Conservation (phyloP, 2,113 vertebrate species). For the Gallinago media region DNA sequence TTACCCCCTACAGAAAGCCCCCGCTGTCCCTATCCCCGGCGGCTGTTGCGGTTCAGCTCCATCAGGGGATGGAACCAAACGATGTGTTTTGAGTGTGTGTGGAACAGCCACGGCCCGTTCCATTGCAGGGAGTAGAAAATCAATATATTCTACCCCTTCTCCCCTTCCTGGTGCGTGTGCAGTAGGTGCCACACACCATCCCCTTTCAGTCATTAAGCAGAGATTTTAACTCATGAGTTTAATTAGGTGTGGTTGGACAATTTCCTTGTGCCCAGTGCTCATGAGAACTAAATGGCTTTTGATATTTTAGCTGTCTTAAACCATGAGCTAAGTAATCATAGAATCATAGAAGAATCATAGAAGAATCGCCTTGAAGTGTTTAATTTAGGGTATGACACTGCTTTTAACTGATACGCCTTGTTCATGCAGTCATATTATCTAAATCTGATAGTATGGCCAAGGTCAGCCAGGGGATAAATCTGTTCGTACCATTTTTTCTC, state of each 20-base stretch:
- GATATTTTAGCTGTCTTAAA: not conserved
- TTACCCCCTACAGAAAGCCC: not conserved
- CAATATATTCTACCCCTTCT: rapidly evolving
- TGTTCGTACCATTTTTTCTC: not conserved
- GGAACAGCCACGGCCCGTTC: rapidly evolving
- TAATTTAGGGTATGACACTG: not conserved
- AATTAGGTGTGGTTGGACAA: not conserved
- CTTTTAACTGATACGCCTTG: not conserved
- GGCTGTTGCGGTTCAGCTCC: not conserved
- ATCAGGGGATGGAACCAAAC: too few relatives aligned
- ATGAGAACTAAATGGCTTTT: not conserved
- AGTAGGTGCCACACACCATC: not conserved
- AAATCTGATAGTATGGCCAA: not conserved
- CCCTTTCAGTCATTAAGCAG: not conserved
- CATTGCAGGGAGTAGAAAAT: rapidly evolving
- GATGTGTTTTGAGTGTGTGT: not conserved
- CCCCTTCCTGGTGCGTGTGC: not conserved
- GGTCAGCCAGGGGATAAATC: not conserved
- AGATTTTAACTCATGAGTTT: not conserved
- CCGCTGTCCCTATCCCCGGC: not conserved
- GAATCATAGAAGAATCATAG: too few relatives aligned
- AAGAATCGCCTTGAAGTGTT: not conserved
- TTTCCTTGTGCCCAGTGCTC: not conserved
- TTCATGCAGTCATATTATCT: not conserved
- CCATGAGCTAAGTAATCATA: not conserved